These are phyloP conservation scores for Colistium nudipinnis DNA, from an alignment of 2,113 vertebrate genomes.

Conservation along the genomic window DNA sequence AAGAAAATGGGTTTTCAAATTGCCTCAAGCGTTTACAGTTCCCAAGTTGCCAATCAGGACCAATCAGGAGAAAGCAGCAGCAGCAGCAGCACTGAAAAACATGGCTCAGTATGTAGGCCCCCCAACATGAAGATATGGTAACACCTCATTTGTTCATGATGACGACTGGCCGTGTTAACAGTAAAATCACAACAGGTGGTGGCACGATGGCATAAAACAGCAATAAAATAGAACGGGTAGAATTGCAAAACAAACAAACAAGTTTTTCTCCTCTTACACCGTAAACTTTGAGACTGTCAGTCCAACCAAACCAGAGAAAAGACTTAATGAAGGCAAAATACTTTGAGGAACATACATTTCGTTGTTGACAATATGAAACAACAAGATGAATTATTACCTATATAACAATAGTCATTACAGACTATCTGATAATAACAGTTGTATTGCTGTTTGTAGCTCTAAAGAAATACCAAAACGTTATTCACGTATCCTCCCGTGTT, in stretches of 20 bases:
- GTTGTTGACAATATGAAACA: too few relatives aligned
- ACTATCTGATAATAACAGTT: background rate
- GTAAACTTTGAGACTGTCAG: too few relatives aligned
- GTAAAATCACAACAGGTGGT: background rate
- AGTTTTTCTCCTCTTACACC: too few relatives aligned
- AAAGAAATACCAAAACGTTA: background rate
- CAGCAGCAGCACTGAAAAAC: slow-evolving; percentile 38
- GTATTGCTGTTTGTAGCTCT: background rate
- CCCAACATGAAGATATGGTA: background rate
- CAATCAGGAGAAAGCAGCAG: too few relatives aligned
- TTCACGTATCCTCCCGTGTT: background rate
- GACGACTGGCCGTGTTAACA: background rate
- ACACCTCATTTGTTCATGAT: slow-evolving; percentile 25
- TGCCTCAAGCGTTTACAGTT: slow-evolving; percentile 66
- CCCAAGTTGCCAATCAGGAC: slow-evolving; percentile 58
- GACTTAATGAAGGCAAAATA: too few relatives aligned
- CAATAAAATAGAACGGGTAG: background rate
- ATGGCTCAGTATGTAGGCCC: slow-evolving; percentile 14
- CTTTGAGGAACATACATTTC: too few relatives aligned
- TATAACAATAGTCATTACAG: background rate
- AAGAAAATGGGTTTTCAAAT: slow-evolving; percentile 77
- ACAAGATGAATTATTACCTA: background rate
- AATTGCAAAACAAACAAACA: slow-evolving; percentile 18
- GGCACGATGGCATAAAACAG: background rate
- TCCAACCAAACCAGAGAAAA: too few relatives aligned